Percentiles rank a stretch among this genome's conserved stretches.
Evolutionary conservation across 2,797 vertebrate species (phyloP).

Genomic region (Chiloscyllium punctatum): DNA sequence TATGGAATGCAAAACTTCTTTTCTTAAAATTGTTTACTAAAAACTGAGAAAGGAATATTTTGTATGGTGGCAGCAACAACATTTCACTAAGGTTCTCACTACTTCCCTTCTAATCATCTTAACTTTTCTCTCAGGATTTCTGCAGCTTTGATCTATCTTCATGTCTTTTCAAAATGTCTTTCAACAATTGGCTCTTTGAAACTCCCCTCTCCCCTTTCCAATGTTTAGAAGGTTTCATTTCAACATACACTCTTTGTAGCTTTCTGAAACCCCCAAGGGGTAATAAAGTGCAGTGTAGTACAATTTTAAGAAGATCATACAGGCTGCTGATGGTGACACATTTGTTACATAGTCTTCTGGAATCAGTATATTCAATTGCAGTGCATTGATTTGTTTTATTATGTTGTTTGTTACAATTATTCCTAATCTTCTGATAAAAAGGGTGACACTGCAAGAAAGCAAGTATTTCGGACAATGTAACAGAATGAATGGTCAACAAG

Average conservation of each 20-base stretch:
- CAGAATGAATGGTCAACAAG: neutral
- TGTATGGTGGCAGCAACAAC: neutral
- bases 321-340: neutral
- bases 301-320: slow-evolving; percentile 3
- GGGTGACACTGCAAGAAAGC: neutral
- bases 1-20: neutral
- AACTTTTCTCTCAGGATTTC: neutral
- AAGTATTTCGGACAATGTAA: neutral
- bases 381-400: neutral
- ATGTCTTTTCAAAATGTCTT: neutral
- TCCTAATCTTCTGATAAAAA: neutral
- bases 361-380: neutral
- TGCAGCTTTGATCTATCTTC: neutral
- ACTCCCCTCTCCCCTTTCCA: neutral
- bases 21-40: neutral
- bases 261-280: neutral
- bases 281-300: neutral
- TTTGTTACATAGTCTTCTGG: neutral
- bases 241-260: neutral
- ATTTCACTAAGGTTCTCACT: neutral
- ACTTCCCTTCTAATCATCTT: neutral
- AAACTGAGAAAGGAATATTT: neutral
- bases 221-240: neutral
- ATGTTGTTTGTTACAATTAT: neutral
- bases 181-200: neutral